Conservation (phyloP, 2,888 invertebrate genomes). For the Tridacna crocea region DNA sequence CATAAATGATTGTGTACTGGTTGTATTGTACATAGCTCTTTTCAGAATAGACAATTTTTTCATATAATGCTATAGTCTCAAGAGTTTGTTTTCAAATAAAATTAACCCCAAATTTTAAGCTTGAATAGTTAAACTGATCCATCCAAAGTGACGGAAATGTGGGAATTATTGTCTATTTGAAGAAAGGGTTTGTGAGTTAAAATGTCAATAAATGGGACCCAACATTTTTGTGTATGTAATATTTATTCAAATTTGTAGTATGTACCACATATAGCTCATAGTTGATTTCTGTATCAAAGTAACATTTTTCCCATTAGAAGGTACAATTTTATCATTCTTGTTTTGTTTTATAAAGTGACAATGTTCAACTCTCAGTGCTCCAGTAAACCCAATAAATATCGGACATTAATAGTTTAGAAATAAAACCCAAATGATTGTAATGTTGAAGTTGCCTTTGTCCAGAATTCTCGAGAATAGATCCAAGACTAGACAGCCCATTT, state of each 20-base stretch:
- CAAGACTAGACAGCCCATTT: too few relatives aligned
- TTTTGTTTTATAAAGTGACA: background rate
- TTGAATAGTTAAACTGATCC: too few relatives aligned
- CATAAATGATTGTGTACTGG: background rate
- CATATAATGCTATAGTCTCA: too few relatives aligned
- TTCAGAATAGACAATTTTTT: too few relatives aligned
- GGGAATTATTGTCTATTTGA: background rate
- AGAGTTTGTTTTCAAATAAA: too few relatives aligned
- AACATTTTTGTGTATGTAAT: conserved; percentile 28
- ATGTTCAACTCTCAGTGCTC: background rate
- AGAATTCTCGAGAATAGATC: too few relatives aligned
- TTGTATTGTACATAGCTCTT: background rate
- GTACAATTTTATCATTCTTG: background rate
- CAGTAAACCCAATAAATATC: background rate
- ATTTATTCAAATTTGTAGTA: conserved; percentile 31
- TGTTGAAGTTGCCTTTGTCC: too few relatives aligned
- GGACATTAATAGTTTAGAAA: background rate
- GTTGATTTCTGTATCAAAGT: background rate
- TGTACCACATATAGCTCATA: conserved; percentile 10
- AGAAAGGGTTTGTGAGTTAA: background rate
- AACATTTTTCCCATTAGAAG: background rate
- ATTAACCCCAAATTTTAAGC: too few relatives aligned
- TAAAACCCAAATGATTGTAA: background rate
- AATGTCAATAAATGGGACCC: conserved; percentile 26
- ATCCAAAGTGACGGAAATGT: too few relatives aligned